Conservation (phyloP, 2,113 vertebrate species). For the Rhinogobius similis region DNA sequence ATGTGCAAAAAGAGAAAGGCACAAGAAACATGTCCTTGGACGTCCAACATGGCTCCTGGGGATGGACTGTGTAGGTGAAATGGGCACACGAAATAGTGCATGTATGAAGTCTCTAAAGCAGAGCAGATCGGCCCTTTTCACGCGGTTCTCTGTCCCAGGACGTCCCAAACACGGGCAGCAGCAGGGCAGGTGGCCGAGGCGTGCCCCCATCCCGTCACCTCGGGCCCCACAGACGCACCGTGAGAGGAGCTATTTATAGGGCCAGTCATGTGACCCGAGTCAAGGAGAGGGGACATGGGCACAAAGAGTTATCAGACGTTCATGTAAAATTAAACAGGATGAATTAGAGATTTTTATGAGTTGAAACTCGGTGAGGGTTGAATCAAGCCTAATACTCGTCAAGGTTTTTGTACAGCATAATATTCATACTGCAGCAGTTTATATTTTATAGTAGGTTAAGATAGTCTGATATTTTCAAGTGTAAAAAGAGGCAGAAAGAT, state of each 20-base stretch:
- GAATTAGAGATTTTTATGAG: not conserved
- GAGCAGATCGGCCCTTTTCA: not conserved
- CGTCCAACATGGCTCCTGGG: slow-evolving; percentile 15
- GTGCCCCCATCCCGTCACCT: slow-evolving; percentile 44
- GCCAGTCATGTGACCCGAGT: slow-evolving; percentile 32
- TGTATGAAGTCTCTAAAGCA: slow-evolving; percentile 7
- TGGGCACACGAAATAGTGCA: slow-evolving; percentile 24
- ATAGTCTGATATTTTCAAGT: no score
- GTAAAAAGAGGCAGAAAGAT: no score
- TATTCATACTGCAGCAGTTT: not conserved
- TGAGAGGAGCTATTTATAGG: slow-evolving; percentile 59
- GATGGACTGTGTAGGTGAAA: slow-evolving; percentile 17
- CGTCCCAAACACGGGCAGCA: slow-evolving; percentile 6
- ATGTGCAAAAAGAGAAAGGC: slow-evolving; percentile 38
- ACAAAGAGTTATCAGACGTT: not conserved
- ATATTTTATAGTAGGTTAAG: no score
- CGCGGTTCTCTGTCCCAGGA: slow-evolving; percentile 3
- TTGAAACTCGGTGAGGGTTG: not conserved
- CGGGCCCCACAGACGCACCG: slow-evolving; percentile 37
- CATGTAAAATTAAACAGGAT: not conserved
- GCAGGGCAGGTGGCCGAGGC: slow-evolving; percentile 16
- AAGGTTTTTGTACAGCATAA: not conserved
- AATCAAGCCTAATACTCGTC: not conserved
- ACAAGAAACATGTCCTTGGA: slow-evolving; percentile 46
- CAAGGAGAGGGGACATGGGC: slow-evolving; percentile 25